Percentiles rank a stretch among this genome's conserved stretches.
Evolutionary conservation across 2,888 invertebrate genomes (phyloP).

Genomic region (Alloplasta piceator): DNA sequence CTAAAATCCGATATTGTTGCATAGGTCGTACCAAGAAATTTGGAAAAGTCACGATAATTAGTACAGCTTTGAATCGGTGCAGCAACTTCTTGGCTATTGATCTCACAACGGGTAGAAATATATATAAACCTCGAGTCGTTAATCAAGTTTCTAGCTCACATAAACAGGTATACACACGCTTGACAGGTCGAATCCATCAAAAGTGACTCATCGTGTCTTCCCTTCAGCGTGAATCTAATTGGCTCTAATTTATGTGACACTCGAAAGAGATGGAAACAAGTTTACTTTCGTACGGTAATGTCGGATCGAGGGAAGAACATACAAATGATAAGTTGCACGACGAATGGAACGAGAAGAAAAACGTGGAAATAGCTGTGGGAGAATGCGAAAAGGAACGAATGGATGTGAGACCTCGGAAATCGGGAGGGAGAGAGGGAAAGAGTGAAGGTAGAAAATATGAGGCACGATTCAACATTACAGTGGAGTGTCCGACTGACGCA

Average conservation of each 20-base stretch:
- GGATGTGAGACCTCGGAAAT: slow-evolving; percentile 1
- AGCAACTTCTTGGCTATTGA: no score
- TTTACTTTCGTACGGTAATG: neutral
- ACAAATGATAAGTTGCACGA: neutral
- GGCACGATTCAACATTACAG: slow-evolving; percentile 15
- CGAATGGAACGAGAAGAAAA: slow-evolving; percentile 6
- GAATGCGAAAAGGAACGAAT: slow-evolving; percentile 3
- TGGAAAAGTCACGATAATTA: no score
- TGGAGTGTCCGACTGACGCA: slow-evolving; percentile 32
- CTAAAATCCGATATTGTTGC: no score
- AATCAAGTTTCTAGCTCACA: no score
- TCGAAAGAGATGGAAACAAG: slow-evolving; percentile 34
- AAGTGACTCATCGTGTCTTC: slow-evolving; percentile 10
- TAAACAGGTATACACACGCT: no score
- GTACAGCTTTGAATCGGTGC: no score
- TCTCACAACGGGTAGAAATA: no score
- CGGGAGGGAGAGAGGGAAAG: slow-evolving; percentile 22
- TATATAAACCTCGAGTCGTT: no score
- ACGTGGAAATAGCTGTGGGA: slow-evolving; percentile 2
- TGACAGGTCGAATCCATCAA: slow-evolving; percentile 19
- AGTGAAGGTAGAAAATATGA: neutral
- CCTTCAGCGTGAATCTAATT: slow-evolving; percentile 35
- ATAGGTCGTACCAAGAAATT: no score
- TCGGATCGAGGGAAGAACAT: slow-evolving; percentile 37
- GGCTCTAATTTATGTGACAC: slow-evolving; percentile 56